Conservation (phyloP, 2,797 vertebrate genomes). For the Hafferia zeledoni region DNA sequence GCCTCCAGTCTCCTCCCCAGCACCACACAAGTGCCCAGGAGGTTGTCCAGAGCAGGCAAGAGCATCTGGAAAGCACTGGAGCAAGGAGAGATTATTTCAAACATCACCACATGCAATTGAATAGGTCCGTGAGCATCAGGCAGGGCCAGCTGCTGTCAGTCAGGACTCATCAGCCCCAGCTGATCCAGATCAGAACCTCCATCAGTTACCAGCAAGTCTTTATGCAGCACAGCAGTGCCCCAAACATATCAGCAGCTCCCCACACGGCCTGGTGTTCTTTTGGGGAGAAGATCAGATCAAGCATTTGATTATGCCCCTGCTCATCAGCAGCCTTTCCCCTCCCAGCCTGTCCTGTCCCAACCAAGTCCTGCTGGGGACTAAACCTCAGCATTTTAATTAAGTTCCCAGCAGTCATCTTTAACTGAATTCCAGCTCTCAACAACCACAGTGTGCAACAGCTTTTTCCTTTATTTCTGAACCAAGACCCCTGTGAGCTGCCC, state of each 20-base stretch:
- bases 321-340: background rate
- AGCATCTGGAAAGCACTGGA: background rate
- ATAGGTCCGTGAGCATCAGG: background rate
- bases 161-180: background rate
- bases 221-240: background rate
- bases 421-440: background rate
- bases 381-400: background rate
- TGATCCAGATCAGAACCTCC: background rate
- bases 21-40: background rate
- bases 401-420: background rate
- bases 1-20: background rate
- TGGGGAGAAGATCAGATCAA: background rate
- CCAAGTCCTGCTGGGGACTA: background rate
- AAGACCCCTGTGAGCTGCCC: background rate
- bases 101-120: background rate
- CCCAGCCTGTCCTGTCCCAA: background rate
- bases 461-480: background rate
- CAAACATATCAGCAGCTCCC: background rate
- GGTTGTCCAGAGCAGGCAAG: background rate
- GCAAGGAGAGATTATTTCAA: background rate
- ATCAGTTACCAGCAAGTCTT: background rate
- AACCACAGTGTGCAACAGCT: background rate
- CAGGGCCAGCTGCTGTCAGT: background rate
- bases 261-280: background rate
- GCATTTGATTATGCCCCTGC: background rate